Evolutionary conservation across 2,888 invertebrate genomes (phyloP).

Genomic region (Lochmaea capreae): DNA sequence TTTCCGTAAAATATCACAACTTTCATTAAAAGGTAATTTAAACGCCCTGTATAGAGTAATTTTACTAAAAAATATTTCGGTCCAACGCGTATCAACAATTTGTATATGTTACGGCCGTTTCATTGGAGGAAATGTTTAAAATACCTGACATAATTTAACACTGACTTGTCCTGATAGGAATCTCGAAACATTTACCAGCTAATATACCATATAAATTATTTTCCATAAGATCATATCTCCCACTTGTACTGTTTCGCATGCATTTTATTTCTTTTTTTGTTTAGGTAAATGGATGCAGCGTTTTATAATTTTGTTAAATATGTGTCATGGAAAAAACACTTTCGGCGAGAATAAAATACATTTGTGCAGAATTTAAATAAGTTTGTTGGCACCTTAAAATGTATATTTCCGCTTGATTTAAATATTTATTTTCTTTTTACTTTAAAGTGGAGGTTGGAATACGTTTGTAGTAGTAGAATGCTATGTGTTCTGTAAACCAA

Average conservation of each 20-base stretch:
- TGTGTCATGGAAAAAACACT: neutral
- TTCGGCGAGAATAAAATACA: neutral
- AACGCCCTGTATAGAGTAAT: neutral
- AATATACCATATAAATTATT: slow-evolving; percentile 48
- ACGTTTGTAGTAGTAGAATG: too few relatives aligned
- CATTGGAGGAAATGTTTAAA: slow-evolving; percentile 44
- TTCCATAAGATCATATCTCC: slow-evolving; percentile 40
- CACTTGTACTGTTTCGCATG: slow-evolving; percentile 31
- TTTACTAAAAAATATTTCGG: neutral
- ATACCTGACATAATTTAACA: slow-evolving; percentile 47
- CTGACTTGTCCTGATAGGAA: slow-evolving; percentile 45
- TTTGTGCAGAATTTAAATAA: neutral
- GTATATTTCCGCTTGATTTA: neutral
- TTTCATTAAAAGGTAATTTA: neutral
- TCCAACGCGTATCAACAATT: slow-evolving; percentile 16
- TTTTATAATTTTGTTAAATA: slow-evolving; percentile 2
- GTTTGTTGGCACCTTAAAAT: neutral
- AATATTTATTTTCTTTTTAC: neutral
- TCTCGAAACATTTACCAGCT: slow-evolving; percentile 45
- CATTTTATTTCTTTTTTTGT: slow-evolving; percentile 23
- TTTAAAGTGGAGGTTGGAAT: neutral
- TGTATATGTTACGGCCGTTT: slow-evolving; percentile 18
- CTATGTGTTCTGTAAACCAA: too few relatives aligned
- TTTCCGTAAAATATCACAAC: too few relatives aligned
- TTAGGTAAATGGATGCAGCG: neutral